phyloP scores from a whole-genome alignment of 2,888 invertebrate species.

The Troilus luridus region DNA sequence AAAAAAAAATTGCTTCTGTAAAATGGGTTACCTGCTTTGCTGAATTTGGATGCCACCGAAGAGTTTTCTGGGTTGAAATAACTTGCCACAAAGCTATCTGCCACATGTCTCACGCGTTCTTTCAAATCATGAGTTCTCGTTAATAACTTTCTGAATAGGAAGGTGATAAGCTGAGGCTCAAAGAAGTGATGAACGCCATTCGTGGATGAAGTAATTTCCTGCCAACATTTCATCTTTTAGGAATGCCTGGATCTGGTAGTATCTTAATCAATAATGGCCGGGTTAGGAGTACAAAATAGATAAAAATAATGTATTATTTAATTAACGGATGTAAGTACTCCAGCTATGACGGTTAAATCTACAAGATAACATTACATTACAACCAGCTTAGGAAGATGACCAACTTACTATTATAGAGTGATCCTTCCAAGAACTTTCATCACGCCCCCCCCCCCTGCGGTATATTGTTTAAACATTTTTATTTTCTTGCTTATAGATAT shows the following conservation, averaged over 20 bases:
- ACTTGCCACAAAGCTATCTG: conserved; percentile 18
- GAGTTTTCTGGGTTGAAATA: conserved; percentile 19
- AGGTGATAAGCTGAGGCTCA: neutral
- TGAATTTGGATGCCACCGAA: neutral
- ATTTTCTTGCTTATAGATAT: no score
- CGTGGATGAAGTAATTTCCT: neutral
- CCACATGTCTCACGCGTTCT: conserved; percentile 19
- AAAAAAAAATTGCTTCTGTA: no score
- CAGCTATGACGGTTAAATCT: no score
- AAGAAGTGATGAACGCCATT: neutral
- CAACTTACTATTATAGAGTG: no score
- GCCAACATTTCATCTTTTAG: neutral
- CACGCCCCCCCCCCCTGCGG: no score
- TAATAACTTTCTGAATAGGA: conserved; percentile 6
- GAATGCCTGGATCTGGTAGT: neutral
- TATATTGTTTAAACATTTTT: no score
- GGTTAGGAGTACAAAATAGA: neutral
- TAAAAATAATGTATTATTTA: neutral
- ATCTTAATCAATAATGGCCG: neutral
- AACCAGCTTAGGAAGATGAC: no score
- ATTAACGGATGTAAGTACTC: no score
- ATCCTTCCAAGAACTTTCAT: no score
- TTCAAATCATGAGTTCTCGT: conserved; percentile 17
- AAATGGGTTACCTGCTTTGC: neutral
- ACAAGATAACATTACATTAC: no score